Evolutionary conservation across 2,113 vertebrate genomes (phyloP), one percentile per base, ranked within the genome.

Genomic region (Diphyllodes magnificus): DNA sequence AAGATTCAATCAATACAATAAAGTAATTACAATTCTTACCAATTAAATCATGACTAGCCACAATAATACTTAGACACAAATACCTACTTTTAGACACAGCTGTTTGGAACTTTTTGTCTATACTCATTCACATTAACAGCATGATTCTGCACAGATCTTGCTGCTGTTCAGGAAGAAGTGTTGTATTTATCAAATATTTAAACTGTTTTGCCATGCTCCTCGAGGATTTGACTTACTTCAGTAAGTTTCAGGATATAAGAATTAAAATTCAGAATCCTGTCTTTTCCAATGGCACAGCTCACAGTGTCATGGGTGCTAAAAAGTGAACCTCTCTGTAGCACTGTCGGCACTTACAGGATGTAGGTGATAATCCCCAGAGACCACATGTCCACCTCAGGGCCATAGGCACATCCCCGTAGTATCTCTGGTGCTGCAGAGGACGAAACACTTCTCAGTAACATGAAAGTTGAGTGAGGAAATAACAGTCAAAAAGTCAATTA

Each of bases 381-480:
- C 98, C 98, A 99, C 98, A 99, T 99, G 95, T 99, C 98, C 94
- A 99, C 98, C 77, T 99, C 98, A n/a, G 98, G 98, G 61, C 98
- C 98, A 3, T 99, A 99, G 70, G 98, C 98, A 93, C 98, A 98
- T 68, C 98, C 98, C 35, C 98, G 97, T 57, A 99, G 97, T 93
- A 99, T 99, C 97, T 99, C 98, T 61, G 98, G 98, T 91, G 98
- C 98, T 99, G 97, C 51, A 95, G 82, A 93, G 25, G 77, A 97
- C 56, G 88, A 89, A 94, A 94, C 12, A n/a, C 15, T 72, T 84
- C 31, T 95, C 86, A 96, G 10, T 82, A 94, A 92, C 56, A 81
- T 14, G 20, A 45, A 90, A 85, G 22, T 0, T 56, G 47, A 88
- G 64, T 33, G 54, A 51, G 88, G 72, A 95, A 88, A 25, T 50